Evolutionary conservation across 2,113 vertebrate genomes (phyloP), one percentile per base, ranked within the genome.

Genomic region (Phoxinus phoxinus): DNA sequence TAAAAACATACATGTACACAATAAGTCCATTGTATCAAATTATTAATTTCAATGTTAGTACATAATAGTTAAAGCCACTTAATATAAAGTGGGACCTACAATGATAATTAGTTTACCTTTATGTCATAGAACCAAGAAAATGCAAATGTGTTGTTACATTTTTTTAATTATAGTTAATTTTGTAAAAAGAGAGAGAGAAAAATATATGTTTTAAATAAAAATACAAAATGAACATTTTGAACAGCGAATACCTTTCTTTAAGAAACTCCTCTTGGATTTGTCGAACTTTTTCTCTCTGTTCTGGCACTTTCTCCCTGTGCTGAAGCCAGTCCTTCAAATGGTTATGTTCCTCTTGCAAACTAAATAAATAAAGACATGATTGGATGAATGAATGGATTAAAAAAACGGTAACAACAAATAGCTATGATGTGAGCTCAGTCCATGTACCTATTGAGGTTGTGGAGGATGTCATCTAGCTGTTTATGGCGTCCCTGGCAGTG

Each of bases 381-480:
- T 41, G 59, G 19, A 51, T 59, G 21, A 13, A 30, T 63, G 48
- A 77, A 35, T 61, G 15, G 3, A 44, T 19, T 41, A 4, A 61
- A 23, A 23, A 30, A 53, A 78, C 9, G 56, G 15, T 27, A 72
- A 61, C 1, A 51, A 27, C 7, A 6, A 5, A 74, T 27, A 81
- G 61, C 53, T 63, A 44, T 15, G 21, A 56, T 32, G 5, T 44
- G n/a, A 81, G 15, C 61, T 15, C 30, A 51, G 12, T 1, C 1
- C 19, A 65, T 19, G 44, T 79, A 99, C 97, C 95, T 94, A 85
- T 90, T 91, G 27, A 98, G 88, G 85, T 96, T 94, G 19, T 93
- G 84, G 71, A 96, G 89, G 30, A 89, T 91, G 9, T 88, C 85
- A 53, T 86, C 89, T 58, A 99, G 94, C 6, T 97, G 95, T 61